Base-by-base conservation (phyloP, 2,113 vertebrate genomes). In the Paradoxurus hermaphroditus region DNA sequence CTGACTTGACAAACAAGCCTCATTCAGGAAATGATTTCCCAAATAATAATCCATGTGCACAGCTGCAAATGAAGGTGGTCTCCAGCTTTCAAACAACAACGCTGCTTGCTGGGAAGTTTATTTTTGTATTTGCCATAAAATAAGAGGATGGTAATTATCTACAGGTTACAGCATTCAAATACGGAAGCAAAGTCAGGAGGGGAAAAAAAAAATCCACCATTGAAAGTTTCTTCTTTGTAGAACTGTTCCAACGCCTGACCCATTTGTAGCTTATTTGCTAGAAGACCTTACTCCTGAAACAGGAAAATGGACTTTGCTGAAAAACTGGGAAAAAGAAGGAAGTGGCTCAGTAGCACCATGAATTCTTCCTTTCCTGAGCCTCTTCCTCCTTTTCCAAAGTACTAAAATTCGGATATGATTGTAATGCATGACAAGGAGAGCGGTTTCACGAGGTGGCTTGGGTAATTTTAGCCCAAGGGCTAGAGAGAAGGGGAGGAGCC, bases 21-120 rank as follows among this genome's bases (percentile, higher is more conserved):
- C 36, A 59, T 21, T 79, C 68, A 96, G 91, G 79, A 97, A 97
- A 89, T 70, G 91, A 90, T 46, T 83, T 97, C 93, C 87, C 41
- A 63, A 97, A 59, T 85, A 95, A 93, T 36, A 94, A 81, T 87
- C 7, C 10, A 12, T 39, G 70, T 39, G 3, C 82, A 63, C 25
- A 94, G 34, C 62, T 97, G 75, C 39, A 92, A 67, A 86, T 79
- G 49, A 89, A 44, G 86, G 77, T 72, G 67, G 94, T 92, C 84
- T 97, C 86, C 14, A 78, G 53, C 51, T 96, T 96, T 18, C 79
- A 62, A 93, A 93, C 46, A 94, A 73, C 56, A 91, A 91, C 41
- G 83, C 29, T 86, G 86, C 7, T 75, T 56, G 25, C 75, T 93
- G 49, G 65, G 31, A 68, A 94, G 39, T 75, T 93, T 77, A 59